Conservation (phyloP, 2,797 vertebrate genomes). For the Hippopotamyrus pictus region DNA sequence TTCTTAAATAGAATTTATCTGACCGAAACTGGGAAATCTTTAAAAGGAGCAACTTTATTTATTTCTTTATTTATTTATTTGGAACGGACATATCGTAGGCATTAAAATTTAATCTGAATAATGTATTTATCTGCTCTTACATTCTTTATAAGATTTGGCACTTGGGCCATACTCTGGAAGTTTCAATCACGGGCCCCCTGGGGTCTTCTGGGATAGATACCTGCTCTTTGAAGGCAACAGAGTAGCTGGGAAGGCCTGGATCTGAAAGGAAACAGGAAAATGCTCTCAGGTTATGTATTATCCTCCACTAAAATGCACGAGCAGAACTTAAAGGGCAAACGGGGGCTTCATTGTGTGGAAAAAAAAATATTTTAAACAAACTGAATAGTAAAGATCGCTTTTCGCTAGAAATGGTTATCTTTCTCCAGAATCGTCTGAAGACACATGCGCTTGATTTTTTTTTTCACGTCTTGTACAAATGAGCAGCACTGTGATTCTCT, state of each 20-base stretch:
- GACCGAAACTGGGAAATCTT: conserved; percentile 44
- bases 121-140: conserved; percentile 62
- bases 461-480: neutral
- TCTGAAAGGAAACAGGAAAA: conserved; percentile 50
- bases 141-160: conserved; percentile 67
- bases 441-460: neutral
- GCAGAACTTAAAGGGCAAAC: conserved; percentile 33
- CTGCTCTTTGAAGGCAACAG: conserved; percentile 62
- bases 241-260: conserved; percentile 32
- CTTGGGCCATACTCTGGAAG: conserved; percentile 58
- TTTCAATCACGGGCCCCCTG: conserved; percentile 57
- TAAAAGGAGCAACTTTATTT: conserved; percentile 43
- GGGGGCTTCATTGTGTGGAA: conserved; percentile 29
- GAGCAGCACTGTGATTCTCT: neutral
- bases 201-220: conserved; percentile 62
- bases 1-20: neutral
- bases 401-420: neutral
- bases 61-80: conserved; percentile 34
- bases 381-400: neutral
- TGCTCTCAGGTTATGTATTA: conserved; percentile 44
- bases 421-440: neutral
- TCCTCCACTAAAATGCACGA: conserved; percentile 43
- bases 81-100: conserved; percentile 42
- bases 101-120: conserved; percentile 63
- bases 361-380: conserved; percentile 13